Percentiles rank a stretch among this genome's conserved stretches.
Evolutionary conservation across 2,888 invertebrate genomes (phyloP).

Genomic region (Leuctra nigra): DNA sequence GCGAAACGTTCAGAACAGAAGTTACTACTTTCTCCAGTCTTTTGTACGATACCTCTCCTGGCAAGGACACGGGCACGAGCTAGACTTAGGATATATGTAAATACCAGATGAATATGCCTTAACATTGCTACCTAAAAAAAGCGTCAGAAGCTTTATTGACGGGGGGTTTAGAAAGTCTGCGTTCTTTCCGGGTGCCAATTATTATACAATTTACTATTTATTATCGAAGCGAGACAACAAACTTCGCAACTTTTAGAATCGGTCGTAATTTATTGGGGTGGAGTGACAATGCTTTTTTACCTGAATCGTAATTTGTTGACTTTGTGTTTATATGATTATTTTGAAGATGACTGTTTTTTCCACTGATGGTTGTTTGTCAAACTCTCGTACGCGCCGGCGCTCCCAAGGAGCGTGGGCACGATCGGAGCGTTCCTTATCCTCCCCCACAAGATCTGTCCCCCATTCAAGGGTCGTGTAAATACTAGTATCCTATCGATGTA

Average conservation of each 20-base stretch:
- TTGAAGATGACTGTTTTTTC: constrained; percentile 11
- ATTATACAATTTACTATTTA: not conserved
- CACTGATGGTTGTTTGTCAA: constrained; percentile 13
- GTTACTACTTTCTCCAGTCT: constrained; percentile 4
- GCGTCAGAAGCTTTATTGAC: not conserved
- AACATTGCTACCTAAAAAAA: constrained; percentile 5
- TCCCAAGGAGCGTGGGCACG: not conserved
- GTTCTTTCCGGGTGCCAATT: constrained; percentile 5
- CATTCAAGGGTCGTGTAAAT: constrained; percentile 33
- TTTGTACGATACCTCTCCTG: not conserved
- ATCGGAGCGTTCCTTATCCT: constrained; percentile 31
- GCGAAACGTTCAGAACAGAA: constrained; percentile 83
- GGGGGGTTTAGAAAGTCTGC: not conserved
- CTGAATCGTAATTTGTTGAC: constrained; percentile 16
- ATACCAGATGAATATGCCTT: constrained; percentile 8
- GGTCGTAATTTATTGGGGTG: constrained; percentile 1
- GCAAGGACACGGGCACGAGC: not conserved
- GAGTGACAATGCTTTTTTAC: constrained; percentile 9
- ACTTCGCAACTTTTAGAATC: not conserved
- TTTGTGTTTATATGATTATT: constrained; percentile 12
- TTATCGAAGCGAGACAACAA: not conserved
- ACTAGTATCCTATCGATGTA: constrained; percentile 31
- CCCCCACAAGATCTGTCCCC: constrained; percentile 32
- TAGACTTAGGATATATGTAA: constrained; percentile 1
- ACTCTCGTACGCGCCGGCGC: not conserved